Evolutionary conservation across 2,888 invertebrate genomes (phyloP), one percentile per base, ranked within the genome.

Genomic region (Pammene fasciana): DNA sequence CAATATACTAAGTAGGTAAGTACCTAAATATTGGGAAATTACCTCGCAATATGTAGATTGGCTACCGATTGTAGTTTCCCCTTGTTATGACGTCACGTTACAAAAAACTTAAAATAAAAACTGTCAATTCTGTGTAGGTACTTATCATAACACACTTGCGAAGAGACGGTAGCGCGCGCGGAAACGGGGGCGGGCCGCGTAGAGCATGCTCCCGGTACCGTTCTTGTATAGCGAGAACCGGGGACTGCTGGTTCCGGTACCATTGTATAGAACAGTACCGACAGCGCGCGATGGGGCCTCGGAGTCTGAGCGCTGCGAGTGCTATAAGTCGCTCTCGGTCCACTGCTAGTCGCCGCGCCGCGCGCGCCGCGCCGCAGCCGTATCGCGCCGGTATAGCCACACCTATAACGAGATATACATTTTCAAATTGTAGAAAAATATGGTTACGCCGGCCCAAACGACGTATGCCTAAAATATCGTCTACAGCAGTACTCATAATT

Each of bases 321-420:
- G 92, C 92, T 93, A 93, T 91, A 91, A 93, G 85, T 89, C 89
- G 72, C 90, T 90, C 82, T 90, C 90, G 5, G 86, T 85, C 92
- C 93, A 94, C 92, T 94, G 94, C 94, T 94, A 94, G 92, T 94
- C 94, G 81, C 94, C 94, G 79, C 94, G 94, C 75, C 94, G 93
- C 73, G 90, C 72, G 72, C 93, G 91, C 73, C 94, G 82, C 76
- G 93, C 91, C 72, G 90, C 92, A 73, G 92, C 92, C 50, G 93
- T 92, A 76, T 90, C 90, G 75, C 87, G 86, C 0, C 92, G 89
- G 81, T 90, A 93, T 75, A 90, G 66, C 92, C 93, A 93, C 73
- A 93, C 93, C 93, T 93, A 83, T 2, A 80, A 82, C 46, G 70
- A 73, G 46, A 57, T 56, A n/a, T 13, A 18, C 18, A 45, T n/a